Base-by-base conservation (phyloP, 2,113 vertebrate species). In the Herpetotheres cachinnans region DNA sequence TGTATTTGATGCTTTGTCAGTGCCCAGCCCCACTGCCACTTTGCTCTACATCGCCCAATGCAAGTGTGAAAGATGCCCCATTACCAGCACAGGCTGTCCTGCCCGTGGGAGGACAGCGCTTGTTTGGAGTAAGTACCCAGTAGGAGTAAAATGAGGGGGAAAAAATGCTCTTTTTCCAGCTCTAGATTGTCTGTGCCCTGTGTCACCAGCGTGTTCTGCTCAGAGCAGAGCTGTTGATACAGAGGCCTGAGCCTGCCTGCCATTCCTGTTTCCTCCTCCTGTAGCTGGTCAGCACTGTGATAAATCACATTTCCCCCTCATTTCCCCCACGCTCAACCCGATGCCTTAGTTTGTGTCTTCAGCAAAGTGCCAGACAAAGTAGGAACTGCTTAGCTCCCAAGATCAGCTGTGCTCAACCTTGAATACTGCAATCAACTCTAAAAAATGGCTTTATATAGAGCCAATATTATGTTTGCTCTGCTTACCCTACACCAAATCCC, bases 21-120 rank as follows among this genome's bases (percentile, higher is more conserved):
- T n/a, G 40, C 49, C 13, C 78, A 84, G 77, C 52, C 38, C 59
- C 26, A 4, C 19, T 42, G 54, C 47, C 38, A 17, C 36, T 56
- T 36, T 6, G 6, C 34, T 58, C 44, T 66, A 11, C 8, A 1
- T 25, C 5, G 0, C 18, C 25, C 54, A 30, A 5, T 7, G 16
- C 47, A 42, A 27, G 50, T 66, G 42, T 10, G 55, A 50, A 9
- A 17, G 46, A 46, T 42, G 30, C 42, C 32, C 30, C 29, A 16
- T 32, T 8, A 17, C 21, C 38, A 6, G 8, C 0, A 0, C 24
- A 50, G 24, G 47, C 24, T 67, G 10, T 55, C 46, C 80, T 61
- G 66, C 54, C 40, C 3, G 0, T 10, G 15, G 34, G 13, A 54
- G 30, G 27, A 16, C 76, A 38, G 52, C 13, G 26, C 62, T 73